Conservation (phyloP, 2,888 invertebrate species). For the Dermolepida albohirtum region DNA sequence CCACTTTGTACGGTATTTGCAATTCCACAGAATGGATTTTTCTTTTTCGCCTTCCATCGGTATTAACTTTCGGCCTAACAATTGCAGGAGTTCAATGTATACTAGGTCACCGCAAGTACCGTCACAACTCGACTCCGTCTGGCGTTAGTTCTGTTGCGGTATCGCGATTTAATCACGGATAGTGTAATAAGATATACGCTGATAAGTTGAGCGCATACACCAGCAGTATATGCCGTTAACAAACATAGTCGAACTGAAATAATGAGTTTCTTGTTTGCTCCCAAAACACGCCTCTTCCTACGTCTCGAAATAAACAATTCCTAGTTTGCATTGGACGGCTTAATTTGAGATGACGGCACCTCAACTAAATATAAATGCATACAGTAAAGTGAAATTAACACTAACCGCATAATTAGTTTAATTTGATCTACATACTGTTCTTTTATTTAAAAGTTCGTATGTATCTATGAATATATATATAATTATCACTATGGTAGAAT, state of each 20-base stretch:
- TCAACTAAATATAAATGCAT: not conserved
- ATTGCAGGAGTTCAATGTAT: not conserved
- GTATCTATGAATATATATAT: too few species aligned
- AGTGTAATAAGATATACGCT: conserved; percentile 35
- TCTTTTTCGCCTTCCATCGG: not conserved
- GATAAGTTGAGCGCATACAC: conserved; percentile 28
- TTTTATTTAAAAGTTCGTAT: too few species aligned
- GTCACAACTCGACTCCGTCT: conserved; percentile 11
- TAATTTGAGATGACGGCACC: conserved; percentile 11
- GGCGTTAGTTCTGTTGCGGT: conserved; percentile 23
- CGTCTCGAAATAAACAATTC: conserved; percentile 30
- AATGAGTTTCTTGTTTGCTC: conserved; percentile 38
- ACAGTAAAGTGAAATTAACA: conserved; percentile 12
- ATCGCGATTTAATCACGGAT: conserved; percentile 36
- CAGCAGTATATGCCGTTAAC: conserved; percentile 16
- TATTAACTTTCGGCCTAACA: not conserved
- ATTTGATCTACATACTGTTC: not conserved
- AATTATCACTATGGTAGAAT: too few species aligned
- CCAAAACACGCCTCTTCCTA: conserved; percentile 12
- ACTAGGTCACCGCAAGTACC: conserved; percentile 1
- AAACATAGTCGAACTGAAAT: conserved; percentile 30
- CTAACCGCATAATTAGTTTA: conserved; percentile 12
- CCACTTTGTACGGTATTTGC: too few species aligned
- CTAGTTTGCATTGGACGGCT: conserved; percentile 29
- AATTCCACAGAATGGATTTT: not conserved